These are phyloP conservation scores for Setophaga kirtlandii DNA, from an alignment of 2,113 vertebrate species.

Conservation along the genomic window DNA sequence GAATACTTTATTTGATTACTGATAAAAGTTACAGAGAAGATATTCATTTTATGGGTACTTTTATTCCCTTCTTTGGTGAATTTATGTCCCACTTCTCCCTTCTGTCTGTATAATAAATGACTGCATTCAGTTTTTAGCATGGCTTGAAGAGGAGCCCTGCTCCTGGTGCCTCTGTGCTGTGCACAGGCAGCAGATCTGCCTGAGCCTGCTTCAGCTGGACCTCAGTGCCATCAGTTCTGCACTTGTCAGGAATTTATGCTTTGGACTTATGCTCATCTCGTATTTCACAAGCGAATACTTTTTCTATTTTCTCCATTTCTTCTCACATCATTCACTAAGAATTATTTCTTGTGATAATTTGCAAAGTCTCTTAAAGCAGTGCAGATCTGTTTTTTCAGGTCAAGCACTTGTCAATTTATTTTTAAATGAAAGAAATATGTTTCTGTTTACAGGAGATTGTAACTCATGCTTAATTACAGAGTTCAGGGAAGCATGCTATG, in stretches of 20 bases:
- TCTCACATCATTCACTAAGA: background rate
- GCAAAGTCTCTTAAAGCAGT: background rate
- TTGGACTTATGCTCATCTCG: background rate
- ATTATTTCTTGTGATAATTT: background rate
- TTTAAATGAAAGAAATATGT: background rate
- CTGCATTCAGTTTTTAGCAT: background rate
- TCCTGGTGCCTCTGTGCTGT: background rate
- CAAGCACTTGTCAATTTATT: background rate
- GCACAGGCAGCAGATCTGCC: background rate
- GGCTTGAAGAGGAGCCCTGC: background rate
- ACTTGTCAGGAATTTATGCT: background rate
- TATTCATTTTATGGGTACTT: background rate
- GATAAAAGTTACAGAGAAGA: background rate
- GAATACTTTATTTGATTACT: background rate
- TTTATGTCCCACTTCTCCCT: constrained; percentile 18
- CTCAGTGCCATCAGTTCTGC: background rate
- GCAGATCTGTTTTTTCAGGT: background rate
- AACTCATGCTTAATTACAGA: background rate
- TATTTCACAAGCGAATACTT: background rate
- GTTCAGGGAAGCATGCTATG: background rate
- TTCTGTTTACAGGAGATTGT: background rate
- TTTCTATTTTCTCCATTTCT: background rate
- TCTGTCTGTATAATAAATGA: background rate
- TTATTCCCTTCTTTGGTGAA: background rate
- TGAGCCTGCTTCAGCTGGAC: background rate